Base-by-base conservation (phyloP, 2,888 invertebrate genomes). In the Agrotis clavis region DNA sequence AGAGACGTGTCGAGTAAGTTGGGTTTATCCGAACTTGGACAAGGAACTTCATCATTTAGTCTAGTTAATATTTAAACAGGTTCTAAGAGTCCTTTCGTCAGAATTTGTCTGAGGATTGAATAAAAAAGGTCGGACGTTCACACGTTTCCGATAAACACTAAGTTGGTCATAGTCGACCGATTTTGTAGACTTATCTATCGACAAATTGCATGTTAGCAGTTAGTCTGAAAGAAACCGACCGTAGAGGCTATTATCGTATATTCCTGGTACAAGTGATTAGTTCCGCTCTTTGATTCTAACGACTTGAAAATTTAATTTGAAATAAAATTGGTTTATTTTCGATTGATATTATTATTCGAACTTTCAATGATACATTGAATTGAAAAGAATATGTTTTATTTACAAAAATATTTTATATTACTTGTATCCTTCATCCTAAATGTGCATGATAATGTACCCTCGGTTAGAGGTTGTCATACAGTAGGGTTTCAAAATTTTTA, bases 401-500 rank as follows among this genome's bases (percentile, higher is more conserved):
- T 81, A 67, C 48, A 50, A 73, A 59, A 4, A 69, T 68, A 25
- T 47, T 30, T 35, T 56, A 68, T 73, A 67, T 72, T 70, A 77
- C n/a, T n/a, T n/a, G n/a, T 77, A 79, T 82, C 56, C 56, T 63
- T 67, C 61, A 54, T 67, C 68, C 71, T 74, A 70, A 83, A 82
- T 77, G 72, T 79, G 66, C 76, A 81, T 81, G 71, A 77, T 79
- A 81, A 83, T 81, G 69, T 79, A 80, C 82, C 71, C 75, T 72
- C 67, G 82, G 82, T 83, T 81, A 81, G 82, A 81, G 76, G 80
- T 80, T 84, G 84, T 85, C 87, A 86, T 86, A 82, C 82, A 75
- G 78, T 80, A 74, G 82, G 84, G 88, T 86, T 86, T 90, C 86
- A 87, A 89, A 83, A 80, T 86, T 88, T 89, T 90, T 91, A 92